Evolutionary conservation across 2,888 invertebrate genomes (phyloP), one percentile per base, ranked within the genome.

Genomic region (Zeuzera pyrina): DNA sequence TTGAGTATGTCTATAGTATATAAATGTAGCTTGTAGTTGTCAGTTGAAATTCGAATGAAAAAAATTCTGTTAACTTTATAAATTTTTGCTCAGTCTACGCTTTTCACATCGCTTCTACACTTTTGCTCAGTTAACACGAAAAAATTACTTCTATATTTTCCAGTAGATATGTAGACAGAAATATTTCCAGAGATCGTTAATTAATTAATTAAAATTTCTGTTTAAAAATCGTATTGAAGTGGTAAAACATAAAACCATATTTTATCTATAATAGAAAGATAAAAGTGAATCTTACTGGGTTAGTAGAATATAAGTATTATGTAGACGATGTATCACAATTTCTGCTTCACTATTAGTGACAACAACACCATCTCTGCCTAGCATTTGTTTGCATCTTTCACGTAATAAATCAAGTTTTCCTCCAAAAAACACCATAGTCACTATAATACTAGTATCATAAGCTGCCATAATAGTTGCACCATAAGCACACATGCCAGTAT

Each of bases 221-320:
- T n/a, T n/a, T n/a, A n/a, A n/a, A n/a, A n/a, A n/a, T n/a, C n/a
- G 19, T 6, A 6, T 19, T 19, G 19, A 19, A 19, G 8, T 19
- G 5, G 5, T 19, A 19, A 19, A 19, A 19, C 19, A 19, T 6
- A 19, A 8, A 19, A 6, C 5, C 8, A 19, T 8, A 19, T 19
- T 19, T 19, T 19, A 19, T 19, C 5, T 4, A 19, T 19, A 8
- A 6, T 21, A 15, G 33, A 15, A 24, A 13, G n/a, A n/a, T n/a
- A n/a, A n/a, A n/a, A n/a, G n/a, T n/a, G n/a, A n/a, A 35, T 52
- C 77, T 71, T 59, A 81, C 81, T 69, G 71, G 35, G 72, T 43
- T 11, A 74, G 42, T 21, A 49, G 43, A 2, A 58, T 41, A 38
- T 79, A 71, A 14, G 61, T 60, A 11, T 30, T 33, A 38, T 78